Percentiles rank a stretch among this genome's conserved stretches.
These are phyloP conservation scores for Morone saxatilis DNA, from an alignment of 2,113 vertebrate genomes.

Conservation along the genomic window DNA sequence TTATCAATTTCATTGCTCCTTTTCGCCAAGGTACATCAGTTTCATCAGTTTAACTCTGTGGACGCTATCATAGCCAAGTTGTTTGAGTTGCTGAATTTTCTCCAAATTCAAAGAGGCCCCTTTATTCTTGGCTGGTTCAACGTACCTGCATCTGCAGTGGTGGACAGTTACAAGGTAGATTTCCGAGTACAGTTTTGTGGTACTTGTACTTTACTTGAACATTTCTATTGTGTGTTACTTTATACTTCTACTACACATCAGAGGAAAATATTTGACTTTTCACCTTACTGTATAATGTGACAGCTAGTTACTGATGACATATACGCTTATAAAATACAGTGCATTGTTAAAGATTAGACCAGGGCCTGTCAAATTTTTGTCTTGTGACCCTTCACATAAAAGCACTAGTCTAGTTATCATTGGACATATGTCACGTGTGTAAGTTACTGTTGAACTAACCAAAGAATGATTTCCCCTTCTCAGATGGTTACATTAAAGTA, in stretches of 20 bases:
- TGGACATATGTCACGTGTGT: background rate
- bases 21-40: conserved; percentile 42
- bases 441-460: background rate
- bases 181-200: too few species aligned
- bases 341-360: background rate
- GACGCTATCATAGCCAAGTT: conserved; percentile 19
- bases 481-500: background rate
- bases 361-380: too few species aligned
- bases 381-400: too few species aligned
- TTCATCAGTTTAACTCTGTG: conserved; percentile 49
- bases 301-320: background rate
- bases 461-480: background rate
- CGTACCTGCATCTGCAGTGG: background rate
- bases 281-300: background rate
- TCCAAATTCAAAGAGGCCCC: background rate
- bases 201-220: background rate
- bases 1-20: conserved; percentile 61
- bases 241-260: background rate
- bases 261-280: background rate
- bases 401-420: background rate
- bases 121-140: background rate
- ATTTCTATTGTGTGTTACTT: background rate
- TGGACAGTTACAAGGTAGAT: too few species aligned
- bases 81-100: conserved; percentile 4
- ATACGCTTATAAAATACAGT: background rate